Evolutionary conservation across 2,888 invertebrate species (phyloP).

Genomic region (Autographa pulchrina): DNA sequence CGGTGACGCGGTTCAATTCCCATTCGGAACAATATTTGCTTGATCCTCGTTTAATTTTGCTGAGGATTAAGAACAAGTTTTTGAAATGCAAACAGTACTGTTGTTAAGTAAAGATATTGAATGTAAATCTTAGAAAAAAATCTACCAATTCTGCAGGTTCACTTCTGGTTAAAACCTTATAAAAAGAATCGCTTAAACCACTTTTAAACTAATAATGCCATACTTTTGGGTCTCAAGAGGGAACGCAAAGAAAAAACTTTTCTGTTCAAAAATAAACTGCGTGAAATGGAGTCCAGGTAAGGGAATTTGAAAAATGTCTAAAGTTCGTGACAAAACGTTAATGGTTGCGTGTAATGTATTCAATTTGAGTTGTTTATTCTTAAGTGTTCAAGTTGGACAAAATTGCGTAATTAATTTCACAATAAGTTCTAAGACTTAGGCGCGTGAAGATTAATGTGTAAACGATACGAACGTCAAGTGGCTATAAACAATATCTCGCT

Average conservation of each 20-base stretch:
- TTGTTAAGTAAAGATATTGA: not conserved
- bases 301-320: slow-evolving; percentile 40
- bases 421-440: slow-evolving; percentile 12
- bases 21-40: not conserved
- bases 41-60: not conserved
- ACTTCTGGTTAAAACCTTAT: not conserved
- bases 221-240: slow-evolving; percentile 23
- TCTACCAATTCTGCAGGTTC: not conserved
- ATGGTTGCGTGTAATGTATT: slow-evolving; percentile 37
- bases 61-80: not conserved
- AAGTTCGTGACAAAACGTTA: slow-evolving; percentile 35
- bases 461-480: slow-evolving; percentile 11
- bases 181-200: not conserved
- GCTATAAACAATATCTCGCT: slow-evolving; percentile 11
- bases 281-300: slow-evolving; percentile 39
- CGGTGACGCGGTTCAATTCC: not conserved
- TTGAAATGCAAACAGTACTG: not conserved
- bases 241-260: slow-evolving; percentile 26
- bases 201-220: not conserved
- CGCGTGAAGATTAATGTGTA: not conserved
- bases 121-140: not conserved
- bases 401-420: slow-evolving; percentile 13
- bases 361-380: slow-evolving; percentile 29
- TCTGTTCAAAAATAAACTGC: slow-evolving; percentile 43
- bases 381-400: slow-evolving; percentile 15